Base-by-base conservation (phyloP, 2,888 invertebrate species). In the Dugesia japonica region DNA sequence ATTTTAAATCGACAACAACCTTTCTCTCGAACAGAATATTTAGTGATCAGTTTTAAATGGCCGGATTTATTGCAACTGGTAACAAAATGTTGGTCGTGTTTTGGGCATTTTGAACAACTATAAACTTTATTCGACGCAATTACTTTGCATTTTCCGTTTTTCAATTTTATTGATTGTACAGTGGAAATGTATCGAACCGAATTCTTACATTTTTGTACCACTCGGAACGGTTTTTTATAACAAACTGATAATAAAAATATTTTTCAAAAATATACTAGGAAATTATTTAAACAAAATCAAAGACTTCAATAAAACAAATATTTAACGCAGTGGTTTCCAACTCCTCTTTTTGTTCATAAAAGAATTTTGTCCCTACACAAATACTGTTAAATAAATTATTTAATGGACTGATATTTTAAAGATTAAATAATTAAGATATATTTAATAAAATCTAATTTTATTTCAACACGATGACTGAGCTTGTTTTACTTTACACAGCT, bases 121-220 rank as follows among this genome's bases (percentile, higher is more conserved):
- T 27, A 26, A 42, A 75, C 75, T 56, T 42, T 75, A n/a, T 28
- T 42, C n/a, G 26, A 56, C 26, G 75, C 20, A 26, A 56, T 71
- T 1, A 75, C 26, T n/a, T 20, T 71, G 71, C 75, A 75, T 26
- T 42, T 42, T 4, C 56, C 75, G 71, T 75, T 71, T 56, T 71
- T 42, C 42, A 42, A 28, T 26, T 20, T 4, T 4, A 26, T 7
- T n/a, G 75, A 75, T n/a, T 28, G 75, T 23, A 75, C 28, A 1
- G 75, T 75, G 15, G 75, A 56, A 38, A 75, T 75, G 71, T 56
- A 26, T 42, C 75, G 56, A 17, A 56, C 71, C 20, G 42, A 26
- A 28, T 75, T 75, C 20, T 75, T 75, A 28, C 75, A 75, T 42
- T 75, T 75, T 4, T 75, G 75, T 71, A 75, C 38, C 1, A 75